phyloP scores from a whole-genome alignment of 1,140 invertebrate genomes.

The Harpegnathos saltator region DNA sequence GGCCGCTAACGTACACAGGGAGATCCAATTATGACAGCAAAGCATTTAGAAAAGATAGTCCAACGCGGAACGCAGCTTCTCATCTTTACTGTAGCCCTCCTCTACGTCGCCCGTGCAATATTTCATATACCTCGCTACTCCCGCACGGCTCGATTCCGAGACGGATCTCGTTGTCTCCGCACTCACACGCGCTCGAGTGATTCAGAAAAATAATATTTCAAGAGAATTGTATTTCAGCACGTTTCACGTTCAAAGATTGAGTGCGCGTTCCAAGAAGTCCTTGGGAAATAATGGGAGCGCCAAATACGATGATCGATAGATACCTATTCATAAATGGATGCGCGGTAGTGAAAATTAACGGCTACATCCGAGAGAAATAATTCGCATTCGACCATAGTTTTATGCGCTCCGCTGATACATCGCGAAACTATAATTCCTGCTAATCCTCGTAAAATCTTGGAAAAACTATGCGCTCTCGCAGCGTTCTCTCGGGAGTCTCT shows the following conservation, averaged over 20 bases:
- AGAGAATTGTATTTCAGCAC: not conserved
- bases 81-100: conserved; percentile 11
- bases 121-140: conserved; percentile 2
- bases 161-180: not conserved
- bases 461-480: not conserved
- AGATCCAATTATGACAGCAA: conserved; percentile 52
- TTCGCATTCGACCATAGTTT: not conserved
- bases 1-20: not conserved
- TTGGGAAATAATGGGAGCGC: not conserved
- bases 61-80: conserved; percentile 26
- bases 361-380: not conserved
- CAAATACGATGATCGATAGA: not conserved
- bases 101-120: not conserved
- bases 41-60: conserved; percentile 39
- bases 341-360: not conserved
- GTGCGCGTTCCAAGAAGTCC: not conserved
- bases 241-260: not conserved
- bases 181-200: not conserved
- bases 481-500: not conserved
- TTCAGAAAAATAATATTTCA: conserved; percentile 11
- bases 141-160: not conserved
- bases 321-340: not conserved
- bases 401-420: not conserved
- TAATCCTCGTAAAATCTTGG: conserved; percentile 8
- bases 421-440: not conserved